Percentiles rank a stretch among this genome's conserved stretches.
phyloP scores from a whole-genome alignment of 2,797 vertebrate genomes.

The Champsocephalus esox region DNA sequence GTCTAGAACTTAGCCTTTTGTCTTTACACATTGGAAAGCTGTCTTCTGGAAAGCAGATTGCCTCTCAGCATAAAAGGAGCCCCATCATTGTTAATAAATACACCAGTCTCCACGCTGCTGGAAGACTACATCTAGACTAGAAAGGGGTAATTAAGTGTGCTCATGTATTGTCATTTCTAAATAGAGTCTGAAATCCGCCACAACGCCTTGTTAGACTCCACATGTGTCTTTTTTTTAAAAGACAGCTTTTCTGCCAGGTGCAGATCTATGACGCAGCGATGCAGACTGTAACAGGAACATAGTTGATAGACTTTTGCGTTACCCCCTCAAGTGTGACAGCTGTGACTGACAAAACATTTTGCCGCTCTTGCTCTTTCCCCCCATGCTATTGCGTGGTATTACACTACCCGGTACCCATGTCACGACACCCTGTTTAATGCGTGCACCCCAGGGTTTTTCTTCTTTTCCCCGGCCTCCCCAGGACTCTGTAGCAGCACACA shows the following conservation, averaged over 20 bases:
- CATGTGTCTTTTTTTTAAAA: slow-evolving; percentile 70
- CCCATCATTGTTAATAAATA: slow-evolving; percentile 82
- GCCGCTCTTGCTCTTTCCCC: slow-evolving; percentile 72
- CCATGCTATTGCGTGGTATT: slow-evolving; percentile 78
- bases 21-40: slow-evolving; percentile 59
- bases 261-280: slow-evolving; percentile 64
- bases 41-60: slow-evolving; percentile 69
- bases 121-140: slow-evolving; percentile 83
- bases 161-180: slow-evolving; percentile 84
- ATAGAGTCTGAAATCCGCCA: slow-evolving; percentile 79
- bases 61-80: slow-evolving; percentile 68
- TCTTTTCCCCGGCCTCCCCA: slow-evolving; percentile 61
- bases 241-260: slow-evolving; percentile 71
- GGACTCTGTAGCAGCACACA: slow-evolving; percentile 67
- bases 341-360: slow-evolving; percentile 77
- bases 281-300: slow-evolving; percentile 59
- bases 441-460: slow-evolving; percentile 73
- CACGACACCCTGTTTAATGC: slow-evolving; percentile 78
- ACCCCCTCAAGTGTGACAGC: slow-evolving; percentile 77
- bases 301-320: slow-evolving; percentile 72
- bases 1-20: slow-evolving; percentile 55
- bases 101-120: slow-evolving; percentile 73
- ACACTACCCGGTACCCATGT: slow-evolving; percentile 77
- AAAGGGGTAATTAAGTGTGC: slow-evolving; percentile 82
- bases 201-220: slow-evolving; percentile 76